Base-by-base conservation (phyloP, 2,797 vertebrate species). In the Melanotaenia boesemani region DNA sequence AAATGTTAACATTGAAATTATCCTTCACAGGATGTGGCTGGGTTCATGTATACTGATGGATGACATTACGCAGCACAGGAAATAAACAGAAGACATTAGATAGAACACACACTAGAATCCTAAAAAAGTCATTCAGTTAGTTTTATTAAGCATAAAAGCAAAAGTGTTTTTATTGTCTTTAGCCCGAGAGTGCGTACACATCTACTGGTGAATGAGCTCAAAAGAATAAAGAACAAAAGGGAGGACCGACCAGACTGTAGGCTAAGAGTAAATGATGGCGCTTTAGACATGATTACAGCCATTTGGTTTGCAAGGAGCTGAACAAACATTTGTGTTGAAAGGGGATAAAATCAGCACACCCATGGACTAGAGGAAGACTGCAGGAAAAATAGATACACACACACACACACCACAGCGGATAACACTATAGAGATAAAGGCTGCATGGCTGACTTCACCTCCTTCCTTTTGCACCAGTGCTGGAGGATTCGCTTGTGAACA, bases 261-360 rank as follows among this genome's bases (percentile, higher is more conserved):
- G 22, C 61, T n/a, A n/a, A 55, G 32, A 70, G 52, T 55, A 55
- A 82, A 61, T 46, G 76, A 77, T 57, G 68, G 60, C 5, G 24
- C 62, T 74, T 67, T 22, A 59, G 76, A 81, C 54, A 12, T 70
- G 77, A 82, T 81, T 80, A 85, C 69, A 81, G 72, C 18, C 74
- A 76, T 76, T 89, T 89, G 82, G 85, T 90, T 89, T 85, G 83
- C 75, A 71, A 84, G 69, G 78, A 82, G 36, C 72, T 72, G 73
- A 86, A 89, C 88, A 93, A 93, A 93, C 84, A 91, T 92, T 93
- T 92, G 82, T 84, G 63, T 74, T 67, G 75, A 73, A 74, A 24
- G 65, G 16, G 81, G 93, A 92, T 94, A 90, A 89, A 84, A 94
- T 94, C 89, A 88, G 85, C 79, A 78, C 89, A 81, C 84, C 84